These are phyloP conservation scores for Helicoverpa armigera DNA, from an alignment of 1,140 invertebrate species.

Conservation along the genomic window DNA sequence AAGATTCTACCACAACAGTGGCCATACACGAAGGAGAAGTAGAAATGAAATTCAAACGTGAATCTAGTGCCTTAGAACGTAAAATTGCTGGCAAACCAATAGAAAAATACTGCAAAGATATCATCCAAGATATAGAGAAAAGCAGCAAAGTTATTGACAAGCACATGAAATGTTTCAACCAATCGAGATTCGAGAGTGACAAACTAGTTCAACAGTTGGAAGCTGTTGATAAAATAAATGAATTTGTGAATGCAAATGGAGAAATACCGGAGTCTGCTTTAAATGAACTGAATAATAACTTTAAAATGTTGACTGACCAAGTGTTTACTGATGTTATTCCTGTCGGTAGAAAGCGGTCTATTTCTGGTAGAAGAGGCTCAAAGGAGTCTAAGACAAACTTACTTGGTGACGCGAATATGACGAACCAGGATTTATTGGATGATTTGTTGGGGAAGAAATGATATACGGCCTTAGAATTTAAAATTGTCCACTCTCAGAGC, in stretches of 20 bases:
- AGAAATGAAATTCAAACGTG: slow-evolving; percentile 56
- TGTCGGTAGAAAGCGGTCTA: slow-evolving; percentile 66
- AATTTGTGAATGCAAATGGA: slow-evolving; percentile 71
- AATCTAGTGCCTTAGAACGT: slow-evolving; percentile 57
- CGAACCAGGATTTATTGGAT: slow-evolving; percentile 77
- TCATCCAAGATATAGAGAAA: slow-evolving; percentile 84
- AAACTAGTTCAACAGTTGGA: slow-evolving; percentile 80
- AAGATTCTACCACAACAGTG: slow-evolving; percentile 58
- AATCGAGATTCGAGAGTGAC: slow-evolving; percentile 78
- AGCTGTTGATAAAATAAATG: slow-evolving; percentile 80
- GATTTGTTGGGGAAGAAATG: slow-evolving; percentile 82
- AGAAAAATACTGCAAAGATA: slow-evolving; percentile 83
- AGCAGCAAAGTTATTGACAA: slow-evolving; percentile 83
- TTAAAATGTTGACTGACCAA: slow-evolving; percentile 76
- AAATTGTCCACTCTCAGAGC: slow-evolving; percentile 3
- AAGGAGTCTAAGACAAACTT: slow-evolving; percentile 66
- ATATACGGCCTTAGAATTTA: slow-evolving; percentile 60
- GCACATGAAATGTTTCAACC: slow-evolving; percentile 81
- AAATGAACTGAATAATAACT: slow-evolving; percentile 80
- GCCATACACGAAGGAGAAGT: slow-evolving; percentile 56
- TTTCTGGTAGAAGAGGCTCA: slow-evolving; percentile 68
- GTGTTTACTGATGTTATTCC: slow-evolving; percentile 65
- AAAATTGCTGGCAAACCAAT: slow-evolving; percentile 73
- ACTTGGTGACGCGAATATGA: slow-evolving; percentile 74
- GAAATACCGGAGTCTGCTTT: slow-evolving; percentile 73